These are phyloP conservation scores for Metopia argyrocephala DNA, from an alignment of 2,888 invertebrate species.

Conservation along the genomic window DNA sequence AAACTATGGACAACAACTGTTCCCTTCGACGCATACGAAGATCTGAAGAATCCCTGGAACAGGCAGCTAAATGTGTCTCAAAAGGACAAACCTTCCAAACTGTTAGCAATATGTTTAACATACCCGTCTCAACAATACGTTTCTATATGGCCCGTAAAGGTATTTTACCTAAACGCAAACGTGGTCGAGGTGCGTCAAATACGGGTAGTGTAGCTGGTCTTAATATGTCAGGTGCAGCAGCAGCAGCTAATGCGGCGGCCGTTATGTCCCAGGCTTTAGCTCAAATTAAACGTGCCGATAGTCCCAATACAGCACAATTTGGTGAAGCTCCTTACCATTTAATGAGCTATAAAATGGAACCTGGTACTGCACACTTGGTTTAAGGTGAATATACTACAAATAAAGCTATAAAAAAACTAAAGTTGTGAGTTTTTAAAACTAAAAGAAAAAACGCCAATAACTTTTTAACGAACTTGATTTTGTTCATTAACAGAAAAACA, in stretches of 20 bases:
- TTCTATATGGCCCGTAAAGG: constrained; percentile 94
- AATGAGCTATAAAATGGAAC: constrained; percentile 80
- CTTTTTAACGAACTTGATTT: constrained; percentile 4
- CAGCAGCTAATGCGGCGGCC: constrained; percentile 61
- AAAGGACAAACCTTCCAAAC: constrained; percentile 92
- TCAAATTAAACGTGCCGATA: constrained; percentile 78
- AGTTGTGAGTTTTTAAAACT: constrained; percentile 63
- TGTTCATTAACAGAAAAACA: constrained; percentile 10
- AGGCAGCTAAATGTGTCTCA: constrained; percentile 92
- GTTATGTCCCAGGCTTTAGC: constrained; percentile 70
- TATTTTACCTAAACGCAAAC: constrained; percentile 87
- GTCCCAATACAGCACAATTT: constrained; percentile 81
- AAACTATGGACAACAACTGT: constrained; percentile 62
- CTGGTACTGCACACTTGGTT: constrained; percentile 51
- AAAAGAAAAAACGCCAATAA: constrained; percentile 39
- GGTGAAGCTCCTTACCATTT: constrained; percentile 85
- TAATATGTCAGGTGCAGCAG: constrained; percentile 45
- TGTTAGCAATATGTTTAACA: constrained; percentile 91
- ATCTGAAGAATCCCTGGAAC: constrained; percentile 87
- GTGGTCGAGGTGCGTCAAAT: constrained; percentile 84
- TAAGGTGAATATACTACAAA: constrained; percentile 9
- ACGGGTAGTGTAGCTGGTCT: constrained; percentile 38
- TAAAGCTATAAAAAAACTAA: not conserved
- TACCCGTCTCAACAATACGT: constrained; percentile 91
- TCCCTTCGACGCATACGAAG: constrained; percentile 82